Evolutionary conservation across 2,888 invertebrate genomes (phyloP).

Genomic region (Prenolepis imparis): DNA sequence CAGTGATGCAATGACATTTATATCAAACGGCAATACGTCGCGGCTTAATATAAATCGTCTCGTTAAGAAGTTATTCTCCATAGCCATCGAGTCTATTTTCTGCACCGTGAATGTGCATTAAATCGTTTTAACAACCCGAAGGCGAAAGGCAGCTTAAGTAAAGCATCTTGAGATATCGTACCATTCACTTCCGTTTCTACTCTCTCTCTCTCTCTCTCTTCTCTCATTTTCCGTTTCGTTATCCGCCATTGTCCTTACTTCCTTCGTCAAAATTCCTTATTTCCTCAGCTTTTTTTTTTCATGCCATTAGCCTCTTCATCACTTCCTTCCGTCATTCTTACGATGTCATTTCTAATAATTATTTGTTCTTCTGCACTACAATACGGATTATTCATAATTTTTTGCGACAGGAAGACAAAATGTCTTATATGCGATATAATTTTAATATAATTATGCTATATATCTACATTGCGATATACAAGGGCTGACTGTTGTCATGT

Average conservation of each 20-base stretch:
- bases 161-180: constrained; percentile 46
- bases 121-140: constrained; percentile 42
- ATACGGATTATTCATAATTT: neutral
- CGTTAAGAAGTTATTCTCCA: constrained; percentile 51
- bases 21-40: constrained; percentile 36
- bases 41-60: constrained; percentile 50
- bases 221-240: constrained; percentile 48
- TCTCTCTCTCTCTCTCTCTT: too few species aligned
- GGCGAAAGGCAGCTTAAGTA: constrained; percentile 46
- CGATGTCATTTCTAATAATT: neutral
- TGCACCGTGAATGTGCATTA: constrained; percentile 47
- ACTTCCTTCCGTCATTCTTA: neutral
- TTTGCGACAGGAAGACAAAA: neutral
- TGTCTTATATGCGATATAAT: neutral
- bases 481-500: neutral
- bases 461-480: neutral
- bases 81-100: constrained; percentile 49
- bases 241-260: constrained; percentile 37
- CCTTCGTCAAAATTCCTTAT: neutral
- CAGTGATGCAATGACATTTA: constrained; percentile 31
- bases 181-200: constrained; percentile 5
- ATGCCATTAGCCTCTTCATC: neutral
- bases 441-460: neutral
- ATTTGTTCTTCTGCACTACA: neutral
- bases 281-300: neutral